Base-by-base conservation (phyloP, 2,888 invertebrate genomes). In the Agrypnus murinus region DNA sequence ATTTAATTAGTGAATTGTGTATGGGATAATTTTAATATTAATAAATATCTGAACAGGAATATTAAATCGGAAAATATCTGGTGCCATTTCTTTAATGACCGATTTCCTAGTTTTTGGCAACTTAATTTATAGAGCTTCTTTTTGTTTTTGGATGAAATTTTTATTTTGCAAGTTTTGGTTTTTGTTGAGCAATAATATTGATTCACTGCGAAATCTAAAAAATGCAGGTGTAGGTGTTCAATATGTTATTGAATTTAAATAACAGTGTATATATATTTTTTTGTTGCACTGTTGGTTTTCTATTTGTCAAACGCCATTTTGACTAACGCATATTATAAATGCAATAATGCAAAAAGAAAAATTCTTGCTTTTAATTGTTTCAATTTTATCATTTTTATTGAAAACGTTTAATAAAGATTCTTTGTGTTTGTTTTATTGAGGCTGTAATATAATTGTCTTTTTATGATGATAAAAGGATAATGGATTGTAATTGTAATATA, bases 1-100 rank as follows among this genome's bases (percentile, higher is more conserved):
- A 40, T 19, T 17, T 38, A 58, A 58, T 55, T 55, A 55, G 55
- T 36, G 34, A 55, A 38, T 55, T 55, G 17, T 34, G 34, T 34
- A 14, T 48, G 50, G 50, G 46, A 12, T 50, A n/a, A 50, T 12
- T 5, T 25, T 5, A 25, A 25, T 25, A 25, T 25, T 25, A n/a
- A n/a, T n/a, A n/a, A n/a, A 25, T 25, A 25, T 25, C 5, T 25
- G 5, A 25, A 31, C 48, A 7, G 50, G 19, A 31, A n/a, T n/a
- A n/a, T 32, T 12, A 43, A 12, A 32, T 14, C 14, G 32, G 50
- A 31, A 31, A n/a, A 25, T 25, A 3, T 25, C 40, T 40, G 32
- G 53, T n/a, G 32, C 34, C 53, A 32, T 3, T 10, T 12, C 3
- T 40, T 10, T 40, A 10, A 10, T 40, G 48, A 10, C 48, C 10